Evolutionary conservation across 1,140 invertebrate genomes (phyloP), one percentile per base, ranked within the genome.

Genomic region (Nasonia longicornis): DNA sequence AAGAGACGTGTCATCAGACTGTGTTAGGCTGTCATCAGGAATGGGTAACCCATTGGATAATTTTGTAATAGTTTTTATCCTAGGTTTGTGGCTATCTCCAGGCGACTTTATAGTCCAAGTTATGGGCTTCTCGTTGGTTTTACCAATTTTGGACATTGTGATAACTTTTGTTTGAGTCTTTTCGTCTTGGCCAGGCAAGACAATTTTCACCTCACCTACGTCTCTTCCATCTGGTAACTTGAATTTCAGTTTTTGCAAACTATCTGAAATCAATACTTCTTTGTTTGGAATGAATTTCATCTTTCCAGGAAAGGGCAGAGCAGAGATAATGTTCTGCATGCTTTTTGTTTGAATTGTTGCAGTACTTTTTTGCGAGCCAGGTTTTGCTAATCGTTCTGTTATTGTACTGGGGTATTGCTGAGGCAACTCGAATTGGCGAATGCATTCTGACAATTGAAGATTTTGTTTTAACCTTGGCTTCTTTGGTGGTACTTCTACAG

Each of bases 141-240:
- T 63, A 74, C 8, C 79, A 82, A 4, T 16, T 78, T 22, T 80
- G 38, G 22, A 48, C 42, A 81, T 20, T 12, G 66, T 81, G 35
- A 80, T 80, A 1, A 26, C n/a, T 69, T 83, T 84, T 2, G 42
- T 26, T 52, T 26, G 71, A 26, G 26, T 0, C 42, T 29, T 73
- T 0, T 52, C n/a, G 29, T 73, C 42, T 7, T 45, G 42, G 1
- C n/a, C 11, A 12, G 71, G 71, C 3, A 3, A 31, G 26, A 2
- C 31, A 3, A 87, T 66, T 8, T 88, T 85, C 31, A 88, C 83
- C 64, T 88, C 86, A 10, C 88, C 88, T 1, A 89, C 79, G 45
- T 89, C 86, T 66, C 83, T 85, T 0, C 88, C 88, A 79, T 85
- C 75, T 1, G 67, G 73, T 8, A 83, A 82, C 29, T 85, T 84